Conservation (phyloP, 2,888 invertebrate species). For the Polydrusus pterygomalis region DNA sequence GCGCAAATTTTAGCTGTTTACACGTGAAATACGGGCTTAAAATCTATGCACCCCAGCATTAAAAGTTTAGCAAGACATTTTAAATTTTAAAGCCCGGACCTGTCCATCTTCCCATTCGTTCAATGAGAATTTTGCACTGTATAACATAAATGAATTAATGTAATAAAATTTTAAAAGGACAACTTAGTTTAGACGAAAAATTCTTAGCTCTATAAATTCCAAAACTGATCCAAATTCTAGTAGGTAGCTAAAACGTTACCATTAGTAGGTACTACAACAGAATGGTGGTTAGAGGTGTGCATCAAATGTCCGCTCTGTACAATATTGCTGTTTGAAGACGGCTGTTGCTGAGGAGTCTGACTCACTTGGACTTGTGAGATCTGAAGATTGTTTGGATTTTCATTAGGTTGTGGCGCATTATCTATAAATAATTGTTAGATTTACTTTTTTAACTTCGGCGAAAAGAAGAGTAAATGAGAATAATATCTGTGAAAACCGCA, state of each 20-base stretch:
- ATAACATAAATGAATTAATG: neutral
- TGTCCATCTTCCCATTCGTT: too few species aligned
- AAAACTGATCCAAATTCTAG: slow-evolving; percentile 62
- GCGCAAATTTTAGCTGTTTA: too few species aligned
- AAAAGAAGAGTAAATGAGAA: too few species aligned
- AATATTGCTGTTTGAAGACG: slow-evolving; percentile 64
- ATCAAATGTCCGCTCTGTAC: slow-evolving; percentile 65
- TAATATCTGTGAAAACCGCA: too few species aligned
- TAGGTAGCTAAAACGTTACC: slow-evolving; percentile 74
- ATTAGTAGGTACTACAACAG: slow-evolving; percentile 76
- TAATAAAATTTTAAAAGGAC: neutral
- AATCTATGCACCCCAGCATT: too few species aligned
- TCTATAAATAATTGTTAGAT: slow-evolving; percentile 11
- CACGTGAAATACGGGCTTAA: too few species aligned
- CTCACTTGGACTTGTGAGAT: slow-evolving; percentile 25
- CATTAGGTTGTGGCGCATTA: slow-evolving; percentile 35
- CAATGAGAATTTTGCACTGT: too few species aligned
- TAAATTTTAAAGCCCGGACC: too few species aligned
- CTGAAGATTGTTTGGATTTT: slow-evolving; percentile 35
- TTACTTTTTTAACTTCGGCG: too few species aligned
- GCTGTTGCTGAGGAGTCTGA: slow-evolving; percentile 61
- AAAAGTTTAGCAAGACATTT: too few species aligned
- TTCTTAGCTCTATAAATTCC: slow-evolving; percentile 40
- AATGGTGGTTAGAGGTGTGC: slow-evolving; percentile 70
- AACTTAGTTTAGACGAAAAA: neutral